phyloP scores from a whole-genome alignment of 1,140 invertebrate species.

The Ostrea denselamellosa region DNA sequence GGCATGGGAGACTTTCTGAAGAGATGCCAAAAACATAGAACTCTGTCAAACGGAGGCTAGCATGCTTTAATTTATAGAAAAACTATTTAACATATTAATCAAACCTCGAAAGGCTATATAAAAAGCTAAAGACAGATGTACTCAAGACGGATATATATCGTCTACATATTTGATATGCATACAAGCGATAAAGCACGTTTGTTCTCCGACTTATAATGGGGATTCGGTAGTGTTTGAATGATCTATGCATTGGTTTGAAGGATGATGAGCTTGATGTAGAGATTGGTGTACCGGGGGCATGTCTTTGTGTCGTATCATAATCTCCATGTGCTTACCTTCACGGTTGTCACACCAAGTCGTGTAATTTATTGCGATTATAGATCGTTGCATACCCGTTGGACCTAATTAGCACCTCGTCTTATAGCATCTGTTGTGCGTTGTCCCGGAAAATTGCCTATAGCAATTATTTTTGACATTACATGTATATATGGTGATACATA shows the following conservation, averaged over 20 bases:
- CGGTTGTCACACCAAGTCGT: neutral
- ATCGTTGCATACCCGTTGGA: neutral
- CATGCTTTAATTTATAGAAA: neutral
- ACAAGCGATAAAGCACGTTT: neutral
- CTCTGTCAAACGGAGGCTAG: neutral
- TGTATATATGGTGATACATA: constrained; percentile 15
- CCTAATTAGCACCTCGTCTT: constrained; percentile 24
- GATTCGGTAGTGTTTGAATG: neutral
- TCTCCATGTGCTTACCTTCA: neutral
- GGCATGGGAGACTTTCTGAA: neutral
- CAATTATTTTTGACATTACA: neutral
- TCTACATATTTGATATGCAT: neutral
- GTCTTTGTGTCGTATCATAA: neutral
- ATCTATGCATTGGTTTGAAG: no score
- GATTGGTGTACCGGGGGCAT: no score
- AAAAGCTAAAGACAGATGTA: neutral
- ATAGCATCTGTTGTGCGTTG: neutral
- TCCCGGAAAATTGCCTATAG: constrained; percentile 17
- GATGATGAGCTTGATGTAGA: no score
- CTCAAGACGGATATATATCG: neutral
- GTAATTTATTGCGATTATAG: neutral
- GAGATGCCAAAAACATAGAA: constrained; percentile 7
- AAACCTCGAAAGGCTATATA: neutral
- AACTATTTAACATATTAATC: neutral
- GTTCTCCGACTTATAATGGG: neutral